Percentiles rank a stretch among this genome's conserved stretches.
phyloP scores from a whole-genome alignment of 2,797 vertebrate species.

The Alectoris magna region DNA sequence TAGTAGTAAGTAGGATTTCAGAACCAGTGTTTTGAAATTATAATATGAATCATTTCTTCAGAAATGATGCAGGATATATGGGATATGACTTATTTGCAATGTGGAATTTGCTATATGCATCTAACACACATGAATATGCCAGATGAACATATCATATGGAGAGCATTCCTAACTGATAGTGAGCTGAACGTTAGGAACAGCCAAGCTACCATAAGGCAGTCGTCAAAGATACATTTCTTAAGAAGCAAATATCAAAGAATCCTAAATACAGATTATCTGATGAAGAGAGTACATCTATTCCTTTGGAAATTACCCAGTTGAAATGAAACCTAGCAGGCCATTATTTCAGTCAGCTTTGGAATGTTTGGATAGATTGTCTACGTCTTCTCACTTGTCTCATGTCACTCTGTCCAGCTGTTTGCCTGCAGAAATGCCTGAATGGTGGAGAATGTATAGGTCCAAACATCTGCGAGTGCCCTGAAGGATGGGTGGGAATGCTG shows the following conservation, averaged over 20 bases:
- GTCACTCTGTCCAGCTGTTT: conserved; percentile 36
- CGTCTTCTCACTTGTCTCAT: background rate
- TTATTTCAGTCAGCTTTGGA: conserved; percentile 5
- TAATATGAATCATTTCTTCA: conserved; percentile 47
- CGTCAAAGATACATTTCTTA: background rate
- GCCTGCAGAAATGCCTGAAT: conserved; percentile 46
- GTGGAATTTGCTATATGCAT: background rate
- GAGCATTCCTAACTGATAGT: background rate
- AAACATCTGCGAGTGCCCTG: conserved; percentile 75
- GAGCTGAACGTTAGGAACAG: background rate
- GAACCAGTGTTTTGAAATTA: conserved; percentile 17
- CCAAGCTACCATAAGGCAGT: background rate
- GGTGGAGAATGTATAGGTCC: conserved; percentile 79
- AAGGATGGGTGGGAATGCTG: conserved; percentile 76
- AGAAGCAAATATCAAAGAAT: conserved; percentile 8
- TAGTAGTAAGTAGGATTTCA: conserved; percentile 26
- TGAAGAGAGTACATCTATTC: background rate
- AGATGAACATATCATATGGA: background rate
- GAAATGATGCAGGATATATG: background rate
- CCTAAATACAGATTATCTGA: background rate
- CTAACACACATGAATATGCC: background rate
- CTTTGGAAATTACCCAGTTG: conserved; percentile 20
- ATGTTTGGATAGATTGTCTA: background rate
- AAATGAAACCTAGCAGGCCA: background rate
- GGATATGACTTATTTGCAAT: background rate